Evolutionary conservation across 2,797 vertebrate genomes (phyloP), one percentile per base, ranked within the genome.

Genomic region (Xiphorhynchus erythropygius): DNA sequence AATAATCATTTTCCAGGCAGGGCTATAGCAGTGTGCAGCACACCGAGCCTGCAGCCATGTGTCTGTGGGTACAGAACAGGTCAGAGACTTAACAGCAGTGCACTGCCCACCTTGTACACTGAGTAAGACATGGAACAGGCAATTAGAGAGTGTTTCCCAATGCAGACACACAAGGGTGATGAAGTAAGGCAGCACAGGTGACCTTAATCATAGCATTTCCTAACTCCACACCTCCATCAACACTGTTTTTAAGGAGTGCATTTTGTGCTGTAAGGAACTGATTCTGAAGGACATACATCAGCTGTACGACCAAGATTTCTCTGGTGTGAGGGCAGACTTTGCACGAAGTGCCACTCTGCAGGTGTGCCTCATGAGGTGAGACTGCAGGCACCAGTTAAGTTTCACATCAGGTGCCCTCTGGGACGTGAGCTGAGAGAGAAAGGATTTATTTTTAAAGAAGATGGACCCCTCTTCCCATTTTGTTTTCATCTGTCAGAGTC

Each of bases 81-180:
- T 63, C 42, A 41, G 41, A 90, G 69, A 44, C n/a, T 71, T 18
- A 76, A 22, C 15, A 84, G 79, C 84, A 77, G 44, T 2, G 1
- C 2, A 2, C 32, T 91, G 60, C 44, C 64, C 79, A 70, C 63
- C 52, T 64, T 46, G 47, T 32, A 62, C 11, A 5, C 62, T 87
- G 78, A 84, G 87, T 65, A 78, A 78, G 25, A 33, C 25, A 3
- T 53, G 53, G 42, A 87, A 37, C n/a, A 76, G 50, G 73, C 50
- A 87, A 73, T 94, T 87, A 85, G 28, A 56, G 75, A 57, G 50
- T 59, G 60, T 95, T 96, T 95, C 94, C 84, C 91, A 92, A 87
- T 0, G 3, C 62, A 95, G 69, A 15, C 69, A 64, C 84, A 75
- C 1, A 11, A 47, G 59, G 53, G 30, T 2, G 41, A 75, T 88